Percentiles rank a stretch among this genome's conserved stretches.
Conservation (phyloP, 2,797 vertebrate genomes). For the Nannoperca australis region DNA sequence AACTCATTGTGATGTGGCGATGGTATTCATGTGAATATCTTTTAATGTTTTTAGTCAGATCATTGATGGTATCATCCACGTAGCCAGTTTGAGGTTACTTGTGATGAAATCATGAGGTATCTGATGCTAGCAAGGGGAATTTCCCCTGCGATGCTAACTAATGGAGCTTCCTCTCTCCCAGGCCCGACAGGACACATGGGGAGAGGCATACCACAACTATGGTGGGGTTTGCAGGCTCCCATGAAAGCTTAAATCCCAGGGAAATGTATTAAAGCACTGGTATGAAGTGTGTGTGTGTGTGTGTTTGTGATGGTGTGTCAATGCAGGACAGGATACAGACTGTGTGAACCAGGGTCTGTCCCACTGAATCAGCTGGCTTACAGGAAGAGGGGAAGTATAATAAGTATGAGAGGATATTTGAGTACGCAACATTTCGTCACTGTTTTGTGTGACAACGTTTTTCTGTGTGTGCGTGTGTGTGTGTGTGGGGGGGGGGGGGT, state of each 20-base stretch:
- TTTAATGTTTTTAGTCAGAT: conserved; percentile 24
- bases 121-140: conserved; percentile 49
- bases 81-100: conserved; percentile 47
- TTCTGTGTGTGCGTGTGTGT: conserved; percentile 35
- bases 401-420: conserved; percentile 57
- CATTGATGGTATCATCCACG: conserved; percentile 34
- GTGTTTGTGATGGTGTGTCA: conserved; percentile 67
- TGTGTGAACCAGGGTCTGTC: conserved; percentile 79
- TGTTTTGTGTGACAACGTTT: conserved; percentile 51
- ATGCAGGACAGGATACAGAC: conserved; percentile 75
- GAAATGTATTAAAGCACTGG: conserved; percentile 72
- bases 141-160: conserved; percentile 60
- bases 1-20: neutral
- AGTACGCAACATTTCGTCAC: conserved; percentile 58
- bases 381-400: conserved; percentile 66
- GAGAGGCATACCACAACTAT: conserved; percentile 82
- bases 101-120: conserved; percentile 30
- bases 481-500: too few relatives aligned
- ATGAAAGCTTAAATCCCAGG: conserved; percentile 82
- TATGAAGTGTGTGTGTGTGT: conserved; percentile 54
- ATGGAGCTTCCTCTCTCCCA: conserved; percentile 76
- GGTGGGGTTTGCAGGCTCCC: conserved; percentile 85
- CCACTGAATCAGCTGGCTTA: conserved; percentile 69
- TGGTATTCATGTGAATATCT: conserved; percentile 12
- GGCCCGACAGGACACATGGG: conserved; percentile 78